Evolutionary conservation across 1,140 invertebrate species (phyloP), one percentile per base, ranked within the genome.

Genomic region (Tribolium castaneum): DNA sequence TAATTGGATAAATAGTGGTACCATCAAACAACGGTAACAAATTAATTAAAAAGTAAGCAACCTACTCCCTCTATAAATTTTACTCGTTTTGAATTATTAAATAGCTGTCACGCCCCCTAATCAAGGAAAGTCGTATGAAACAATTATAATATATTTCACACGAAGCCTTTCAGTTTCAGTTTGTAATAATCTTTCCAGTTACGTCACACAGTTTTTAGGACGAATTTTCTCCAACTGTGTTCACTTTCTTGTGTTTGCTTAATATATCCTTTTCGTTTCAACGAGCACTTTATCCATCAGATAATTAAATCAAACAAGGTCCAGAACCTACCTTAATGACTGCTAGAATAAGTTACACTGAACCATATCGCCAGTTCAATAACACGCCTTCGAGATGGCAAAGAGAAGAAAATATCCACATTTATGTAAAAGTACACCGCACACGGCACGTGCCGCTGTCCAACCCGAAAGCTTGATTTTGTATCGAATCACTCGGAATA

Each of bases 291-390:
- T 19, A 19, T 19, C 16, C 16, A 19, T 19, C 16, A 19, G 12
- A 6, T 14, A 16, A 52, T 16, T 52, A 52, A 52, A 52, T 52
- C 12, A 52, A 52, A 14, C 51, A 14, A 52, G 0, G 13, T 13
- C 3, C 51, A 16, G 16, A 13, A 52, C 62, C 62, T 70, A 70
- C 62, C 62, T 70, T 70, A 45, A 10, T 70, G 12, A 25, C 62
- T 34, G 14, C 14, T 45, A 25, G 25, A 70, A 70, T 62, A 12
- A 66, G 39, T 70, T 16, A 70, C 62, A 35, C 14, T 70, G 30
- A 70, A 35, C 30, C 62, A 35, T 70, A 25, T 13, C 62, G 25
- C n/a, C 13, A 70, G 62, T 70, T 70, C 62, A 70, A 70, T 9
- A 70, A 70, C 35, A 70, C 62, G 25, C 16, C 35, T 49, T 10